These are phyloP conservation scores for Halcyon leucocephala DNA, from an alignment of 2,797 vertebrate genomes.

Conservation along the genomic window DNA sequence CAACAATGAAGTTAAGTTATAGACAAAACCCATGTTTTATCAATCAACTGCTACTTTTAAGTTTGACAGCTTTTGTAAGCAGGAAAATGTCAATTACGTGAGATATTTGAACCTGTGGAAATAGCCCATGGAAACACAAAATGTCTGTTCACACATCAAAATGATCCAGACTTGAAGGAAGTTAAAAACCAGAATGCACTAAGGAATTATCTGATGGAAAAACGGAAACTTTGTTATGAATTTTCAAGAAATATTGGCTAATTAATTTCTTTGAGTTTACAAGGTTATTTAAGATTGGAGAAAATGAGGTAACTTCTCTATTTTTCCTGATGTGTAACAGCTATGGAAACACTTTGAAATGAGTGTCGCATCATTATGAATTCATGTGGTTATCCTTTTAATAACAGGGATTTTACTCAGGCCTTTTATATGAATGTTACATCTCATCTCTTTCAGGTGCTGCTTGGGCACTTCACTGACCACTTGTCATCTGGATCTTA, in stretches of 20 bases:
- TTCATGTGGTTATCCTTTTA: slow-evolving; percentile 60
- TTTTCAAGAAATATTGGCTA: slow-evolving; percentile 74
- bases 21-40: slow-evolving; percentile 70
- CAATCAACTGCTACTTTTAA: slow-evolving; percentile 63
- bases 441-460: slow-evolving; percentile 65
- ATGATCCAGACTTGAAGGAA: slow-evolving; percentile 67
- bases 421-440: slow-evolving; percentile 17
- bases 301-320: slow-evolving; percentile 70
- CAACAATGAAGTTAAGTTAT: slow-evolving; percentile 59
- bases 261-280: slow-evolving; percentile 74
- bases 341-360: slow-evolving; percentile 70
- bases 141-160: slow-evolving; percentile 75
- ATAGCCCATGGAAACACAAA: slow-evolving; percentile 68
- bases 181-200: slow-evolving; percentile 72
- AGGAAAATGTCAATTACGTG: slow-evolving; percentile 72
- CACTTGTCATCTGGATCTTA: slow-evolving; percentile 36
- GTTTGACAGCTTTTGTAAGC: slow-evolving; percentile 69
- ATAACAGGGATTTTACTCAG: slow-evolving; percentile 29
- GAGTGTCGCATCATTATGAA: slow-evolving; percentile 62
- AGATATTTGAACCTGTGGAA: slow-evolving; percentile 74
- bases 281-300: slow-evolving; percentile 71
- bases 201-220: slow-evolving; percentile 71
- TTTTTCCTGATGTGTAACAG: slow-evolving; percentile 69
- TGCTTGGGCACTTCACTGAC: slow-evolving; percentile 42
- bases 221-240: slow-evolving; percentile 74